phyloP scores from a whole-genome alignment of 2,113 vertebrate species.

The Polyodon spathula region DNA sequence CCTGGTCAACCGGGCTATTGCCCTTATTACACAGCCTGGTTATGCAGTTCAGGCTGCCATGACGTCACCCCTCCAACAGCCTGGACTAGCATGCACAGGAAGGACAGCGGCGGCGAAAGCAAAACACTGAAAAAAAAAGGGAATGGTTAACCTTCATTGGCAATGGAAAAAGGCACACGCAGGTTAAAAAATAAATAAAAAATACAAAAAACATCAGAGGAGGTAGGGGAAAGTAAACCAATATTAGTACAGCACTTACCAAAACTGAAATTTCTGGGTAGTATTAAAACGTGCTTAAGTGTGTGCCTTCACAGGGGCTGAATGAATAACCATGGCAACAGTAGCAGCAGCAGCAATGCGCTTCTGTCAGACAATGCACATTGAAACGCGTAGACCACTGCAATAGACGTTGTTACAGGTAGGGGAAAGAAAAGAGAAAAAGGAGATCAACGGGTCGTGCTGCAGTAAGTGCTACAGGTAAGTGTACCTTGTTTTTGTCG shows the following conservation, averaged over 20 bases:
- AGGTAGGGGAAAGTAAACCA: constrained; percentile 14
- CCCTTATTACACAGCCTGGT: constrained; percentile 9
- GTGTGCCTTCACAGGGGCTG: constrained; percentile 44
- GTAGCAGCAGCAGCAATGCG: constrained; percentile 46
- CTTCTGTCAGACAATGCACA: constrained; percentile 41
- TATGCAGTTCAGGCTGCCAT: constrained; percentile 25
- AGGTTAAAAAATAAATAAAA: constrained; percentile 6
- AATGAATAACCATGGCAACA: constrained; percentile 72
- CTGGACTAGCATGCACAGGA: constrained; percentile 22
- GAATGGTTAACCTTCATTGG: constrained; percentile 27
- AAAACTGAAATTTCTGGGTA: constrained; percentile 31
- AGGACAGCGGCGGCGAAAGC: neutral
- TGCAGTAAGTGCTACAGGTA: constrained; percentile 42
- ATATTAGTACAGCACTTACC: constrained; percentile 32
- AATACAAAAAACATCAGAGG: constrained; percentile 11
- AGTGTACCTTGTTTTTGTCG: constrained; percentile 14
- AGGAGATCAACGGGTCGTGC: constrained; percentile 23
- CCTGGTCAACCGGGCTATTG: constrained; percentile 1
- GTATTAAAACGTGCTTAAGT: constrained; percentile 12
- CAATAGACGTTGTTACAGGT: constrained; percentile 12
- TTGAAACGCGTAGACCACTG: constrained; percentile 22
- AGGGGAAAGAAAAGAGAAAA: constrained; percentile 25
- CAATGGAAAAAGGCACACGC: neutral
- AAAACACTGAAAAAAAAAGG: constrained; percentile 1
- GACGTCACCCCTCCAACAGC: constrained; percentile 41